These are phyloP conservation scores for Eretmocerus hayati DNA, from an alignment of 2,888 invertebrate species.

Conservation along the genomic window DNA sequence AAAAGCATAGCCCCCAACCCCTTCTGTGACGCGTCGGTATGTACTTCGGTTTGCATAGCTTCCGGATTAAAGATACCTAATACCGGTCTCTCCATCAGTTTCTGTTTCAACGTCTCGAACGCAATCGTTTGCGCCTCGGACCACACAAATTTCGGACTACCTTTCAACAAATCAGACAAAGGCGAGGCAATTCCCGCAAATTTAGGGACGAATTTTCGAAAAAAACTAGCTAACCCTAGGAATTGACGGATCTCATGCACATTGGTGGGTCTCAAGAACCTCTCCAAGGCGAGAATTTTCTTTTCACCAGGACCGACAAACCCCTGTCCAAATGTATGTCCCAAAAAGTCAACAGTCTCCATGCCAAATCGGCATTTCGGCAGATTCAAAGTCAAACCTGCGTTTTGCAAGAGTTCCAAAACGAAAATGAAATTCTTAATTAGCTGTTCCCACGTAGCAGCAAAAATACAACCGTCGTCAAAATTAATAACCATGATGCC, in stretches of 20 bases:
- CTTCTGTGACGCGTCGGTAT: too few species aligned
- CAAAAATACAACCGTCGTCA: too few species aligned
- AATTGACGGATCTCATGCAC: constrained; percentile 8
- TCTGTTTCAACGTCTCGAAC: neutral
- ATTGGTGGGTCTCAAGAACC: constrained; percentile 5
- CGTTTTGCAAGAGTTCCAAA: constrained; percentile 14
- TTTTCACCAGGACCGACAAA: constrained; percentile 7
- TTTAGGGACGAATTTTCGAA: constrained; percentile 7
- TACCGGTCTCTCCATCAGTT: neutral
- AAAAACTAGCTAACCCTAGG: constrained; percentile 10
- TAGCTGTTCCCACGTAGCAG: too few species aligned
- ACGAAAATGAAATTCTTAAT: too few species aligned
- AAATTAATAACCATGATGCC: too few species aligned
- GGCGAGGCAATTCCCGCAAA: constrained; percentile 7
- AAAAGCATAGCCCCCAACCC: constrained; percentile 3
- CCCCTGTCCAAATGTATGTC: neutral
- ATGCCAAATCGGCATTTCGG: constrained; percentile 7
- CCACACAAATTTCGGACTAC: neutral
- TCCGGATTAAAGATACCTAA: constrained; percentile 21
- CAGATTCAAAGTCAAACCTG: constrained; percentile 9
- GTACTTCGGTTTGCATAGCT: constrained; percentile 9
- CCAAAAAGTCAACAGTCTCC: constrained; percentile 8
- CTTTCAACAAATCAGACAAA: neutral
- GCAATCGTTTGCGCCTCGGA: neutral
- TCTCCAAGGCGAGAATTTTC: constrained; percentile 5